Evolutionary conservation across 2,113 vertebrate genomes (phyloP), one percentile per base, ranked within the genome.

Genomic region (Tachycineta bicolor): DNA sequence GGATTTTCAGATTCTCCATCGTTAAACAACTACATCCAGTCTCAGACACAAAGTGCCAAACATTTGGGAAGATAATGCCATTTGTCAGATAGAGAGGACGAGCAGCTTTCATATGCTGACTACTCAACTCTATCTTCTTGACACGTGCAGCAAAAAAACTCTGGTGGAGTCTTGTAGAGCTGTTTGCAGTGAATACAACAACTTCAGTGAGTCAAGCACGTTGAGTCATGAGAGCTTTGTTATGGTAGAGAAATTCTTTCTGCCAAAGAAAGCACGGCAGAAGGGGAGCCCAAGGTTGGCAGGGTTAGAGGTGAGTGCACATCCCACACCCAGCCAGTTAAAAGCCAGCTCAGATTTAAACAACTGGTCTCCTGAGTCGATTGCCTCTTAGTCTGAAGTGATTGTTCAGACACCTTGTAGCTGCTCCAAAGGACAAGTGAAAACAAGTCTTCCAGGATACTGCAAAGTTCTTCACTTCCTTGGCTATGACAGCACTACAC

Each of bases 331-430:
- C 69, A 87, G 62, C 10, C 83, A 44, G 0, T 14, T 63, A 88
- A 60, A 88, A 5, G 78, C 81, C 44, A 87, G 59, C 91, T 90
- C 87, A 64, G 70, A 74, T 63, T 80, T 78, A 85, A 94, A 82
- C 41, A 67, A 43, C 58, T 56, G 22, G 22, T 44, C 85, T 92
- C 83, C 46, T 44, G 71, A 92, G 58, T 78, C 31, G 24, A 15
- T 44, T 84, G n/a, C 39, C 44, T 74, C 85, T 59, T 22, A 75
- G 74, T 76, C 89, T 83, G 39, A 37, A 55, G 49, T 43, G 82
- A 91, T 18, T 87, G 82, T 37, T 93, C 44, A 73, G 80, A 73
- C 86, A 96, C 75, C 71, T 70, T 94, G 44, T 34, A 91, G 82
- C 28, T 85, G 49, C 44, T 67, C 62, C 76, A 93, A 87, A 59